Base-by-base conservation (phyloP, 2,888 invertebrate genomes). In the Caprella mutica region DNA sequence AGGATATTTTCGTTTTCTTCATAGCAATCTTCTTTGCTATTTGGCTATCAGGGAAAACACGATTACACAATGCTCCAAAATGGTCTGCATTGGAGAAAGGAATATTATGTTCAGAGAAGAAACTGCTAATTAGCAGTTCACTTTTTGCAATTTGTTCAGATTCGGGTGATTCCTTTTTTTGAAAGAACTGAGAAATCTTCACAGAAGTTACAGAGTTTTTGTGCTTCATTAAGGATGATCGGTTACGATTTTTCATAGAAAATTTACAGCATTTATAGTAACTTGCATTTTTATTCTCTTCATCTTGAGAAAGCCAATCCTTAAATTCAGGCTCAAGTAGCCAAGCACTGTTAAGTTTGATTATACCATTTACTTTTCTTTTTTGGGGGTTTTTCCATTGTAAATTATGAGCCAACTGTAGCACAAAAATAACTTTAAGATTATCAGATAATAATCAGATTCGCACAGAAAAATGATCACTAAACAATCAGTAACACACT, bases 41-140 rank as follows among this genome's bases (percentile, higher is more conserved):
- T 21, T 42, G 9, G 19, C 42, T 42, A 21, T 42, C 42, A 6
- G 17, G 42, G 17, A 42, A 42, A 42, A 21, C 42, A n/a, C 42
- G 14, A 9, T 42, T 42, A 21, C 42, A 42, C 14, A 42, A n/a
- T 17, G 17, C 42, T n/a, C 14, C 19, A 42, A 42, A 42, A 17
- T 42, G 42, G 14, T 42, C 42, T 42, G 42, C 42, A 42, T 42
- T n/a, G 19, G 19, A n/a, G 19, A 42, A 42, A 17, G 42, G 42
- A 14, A 42, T 42, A 42, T 17, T 42, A n/a, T 42, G 42, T 21
- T 42, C 14, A 21, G 19, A 42, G 19, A 42, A 42, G 19, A 42
- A 6, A 6, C 42, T 42, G 42, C 42, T 14, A 42, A n/a, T n/a
- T 42, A 42, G 19, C 17, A n/a, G 17, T 12, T 42, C 42, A 42